Percentiles rank a stretch among this genome's conserved stretches.
Evolutionary conservation across 2,113 vertebrate species (phyloP).

Genomic region (Caretta caretta): DNA sequence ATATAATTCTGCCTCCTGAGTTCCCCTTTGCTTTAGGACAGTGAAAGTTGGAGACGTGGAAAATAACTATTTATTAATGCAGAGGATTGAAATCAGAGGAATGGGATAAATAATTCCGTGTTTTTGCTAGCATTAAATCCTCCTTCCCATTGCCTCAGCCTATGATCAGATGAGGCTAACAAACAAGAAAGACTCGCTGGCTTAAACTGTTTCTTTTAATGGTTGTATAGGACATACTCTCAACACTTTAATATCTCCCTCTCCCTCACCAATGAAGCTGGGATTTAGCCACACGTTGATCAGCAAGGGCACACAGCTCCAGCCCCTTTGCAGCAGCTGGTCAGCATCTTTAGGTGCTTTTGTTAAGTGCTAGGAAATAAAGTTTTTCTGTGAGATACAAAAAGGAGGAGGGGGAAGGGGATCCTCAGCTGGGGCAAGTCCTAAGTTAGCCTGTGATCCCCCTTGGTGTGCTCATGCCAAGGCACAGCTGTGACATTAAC

Average conservation of each 20-base stretch:
- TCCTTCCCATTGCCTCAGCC: fast-evolving
- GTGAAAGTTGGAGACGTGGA: neutral
- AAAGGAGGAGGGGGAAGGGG: neutral
- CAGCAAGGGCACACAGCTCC: neutral
- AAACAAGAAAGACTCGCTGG: neutral
- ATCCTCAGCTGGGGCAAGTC: neutral
- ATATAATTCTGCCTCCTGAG: neutral
- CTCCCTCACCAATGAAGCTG: fast-evolving
- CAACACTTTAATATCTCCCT: fast-evolving
- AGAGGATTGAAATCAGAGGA: neutral
- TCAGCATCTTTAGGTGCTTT: neutral
- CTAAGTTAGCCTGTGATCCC: slow-evolving; percentile 13
- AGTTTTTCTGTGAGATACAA: slow-evolving; percentile 31
- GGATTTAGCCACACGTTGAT: neutral
- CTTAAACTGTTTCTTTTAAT: neutral
- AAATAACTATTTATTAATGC: neutral
- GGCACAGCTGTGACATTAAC: slow-evolving; percentile 78
- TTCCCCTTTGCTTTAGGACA: neutral
- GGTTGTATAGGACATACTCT: fast-evolving
- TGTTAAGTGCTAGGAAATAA: neutral
- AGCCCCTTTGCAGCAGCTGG: neutral
- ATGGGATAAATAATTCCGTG: neutral
- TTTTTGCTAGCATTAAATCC: neutral
- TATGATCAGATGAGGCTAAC: fast-evolving
- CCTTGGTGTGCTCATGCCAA: neutral